phyloP scores from a whole-genome alignment of 2,797 vertebrate genomes.

The Melanitta fusca region DNA sequence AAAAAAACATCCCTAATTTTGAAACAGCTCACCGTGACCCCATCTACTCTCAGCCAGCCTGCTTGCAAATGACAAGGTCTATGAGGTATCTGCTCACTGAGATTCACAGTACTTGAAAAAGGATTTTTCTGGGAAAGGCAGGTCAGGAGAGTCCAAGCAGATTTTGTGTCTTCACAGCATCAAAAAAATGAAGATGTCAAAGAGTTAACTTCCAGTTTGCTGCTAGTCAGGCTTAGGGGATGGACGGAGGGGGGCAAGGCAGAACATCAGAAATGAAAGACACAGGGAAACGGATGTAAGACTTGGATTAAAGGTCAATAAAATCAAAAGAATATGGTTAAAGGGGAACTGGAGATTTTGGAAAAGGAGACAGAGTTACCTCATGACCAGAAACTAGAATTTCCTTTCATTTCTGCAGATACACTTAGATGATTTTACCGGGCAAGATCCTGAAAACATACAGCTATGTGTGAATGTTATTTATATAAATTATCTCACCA shows the following conservation, averaged over 20 bases:
- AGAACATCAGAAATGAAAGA: not conserved
- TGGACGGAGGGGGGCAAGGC: not conserved
- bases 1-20: not conserved
- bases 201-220: not conserved
- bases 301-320: not conserved
- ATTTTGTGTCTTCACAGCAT: not conserved
- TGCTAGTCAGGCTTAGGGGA: not conserved
- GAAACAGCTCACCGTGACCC: not conserved
- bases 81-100: not conserved
- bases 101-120: not conserved
- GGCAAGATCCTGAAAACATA: not conserved
- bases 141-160: not conserved
- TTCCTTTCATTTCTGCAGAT: not conserved
- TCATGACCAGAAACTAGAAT: not conserved
- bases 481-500: not conserved
- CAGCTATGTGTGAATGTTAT: not conserved
- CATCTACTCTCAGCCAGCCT: not conserved
- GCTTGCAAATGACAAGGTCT: not conserved
- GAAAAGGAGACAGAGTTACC: not conserved
- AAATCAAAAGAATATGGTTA: not conserved
- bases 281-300: not conserved
- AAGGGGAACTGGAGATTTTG: not conserved
- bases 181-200: not conserved
- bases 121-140: not conserved
- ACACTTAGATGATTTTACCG: fast-evolving